Evolutionary conservation across 1,140 invertebrate genomes (phyloP), one percentile per base, ranked within the genome.

Genomic region (Drosophila azteca): DNA sequence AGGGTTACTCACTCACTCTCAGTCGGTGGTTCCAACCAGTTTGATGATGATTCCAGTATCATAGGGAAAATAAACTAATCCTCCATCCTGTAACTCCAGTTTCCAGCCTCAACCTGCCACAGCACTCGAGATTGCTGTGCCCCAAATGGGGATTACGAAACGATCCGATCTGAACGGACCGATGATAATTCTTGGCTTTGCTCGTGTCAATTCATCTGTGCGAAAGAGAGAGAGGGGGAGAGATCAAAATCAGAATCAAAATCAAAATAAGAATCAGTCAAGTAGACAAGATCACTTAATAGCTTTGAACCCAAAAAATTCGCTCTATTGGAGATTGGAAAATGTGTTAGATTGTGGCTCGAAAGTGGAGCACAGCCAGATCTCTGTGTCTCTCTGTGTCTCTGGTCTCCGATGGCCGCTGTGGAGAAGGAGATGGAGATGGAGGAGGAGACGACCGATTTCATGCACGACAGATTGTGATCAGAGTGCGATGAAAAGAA

Each of bases 401-500:
- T 50, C 39, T 9, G 51, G 61, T 76, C 48, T 55, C 46, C 51
- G 29, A 35, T 44, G 39, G 53, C 41, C 24, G 5, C 4, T 26
- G 24, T 20, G 17, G 17, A 20, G 17, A 20, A 20, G 17, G 17
- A 20, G 17, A 20, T 1, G 17, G 0, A 0, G 17, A 20, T 20
- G 17, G 17, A 20, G 24, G 24, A 26, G 24, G 24, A 22, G 55
- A 52, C n/a, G 45, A 75, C 35, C 77, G 70, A 75, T 80, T 69
- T 83, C 64, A 75, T 83, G 80, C 80, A 83, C 80, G 80, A 83
- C 76, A 84, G 80, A 74, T 63, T 67, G 72, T 52, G 73, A 75
- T 67, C 55, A 41, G 44, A 66, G 49, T 45, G 75, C 70, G 52
- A 76, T 83, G 76, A 76, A 83, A 84, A 79, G 71, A 79, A 83